Evolutionary conservation across 2,113 vertebrate genomes (phyloP).

Genomic region (Gobius niger): DNA sequence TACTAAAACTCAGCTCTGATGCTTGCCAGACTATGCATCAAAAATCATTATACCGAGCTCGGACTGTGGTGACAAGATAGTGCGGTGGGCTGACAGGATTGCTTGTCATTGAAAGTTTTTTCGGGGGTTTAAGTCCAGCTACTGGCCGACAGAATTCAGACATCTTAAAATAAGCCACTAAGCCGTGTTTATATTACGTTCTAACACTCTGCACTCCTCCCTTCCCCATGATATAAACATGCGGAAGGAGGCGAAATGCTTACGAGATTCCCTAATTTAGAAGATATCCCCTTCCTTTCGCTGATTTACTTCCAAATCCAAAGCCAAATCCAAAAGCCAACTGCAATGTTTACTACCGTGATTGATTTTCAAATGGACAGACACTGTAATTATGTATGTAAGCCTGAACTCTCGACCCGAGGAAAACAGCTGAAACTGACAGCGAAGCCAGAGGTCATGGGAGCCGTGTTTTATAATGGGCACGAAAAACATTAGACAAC

Average conservation of each 20-base stretch:
- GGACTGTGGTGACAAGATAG: conserved; percentile 8
- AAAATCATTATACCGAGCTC: conserved; percentile 5
- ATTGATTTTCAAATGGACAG: background rate
- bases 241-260: background rate
- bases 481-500: background rate
- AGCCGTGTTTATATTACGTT: conserved; percentile 1
- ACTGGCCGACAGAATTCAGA: conserved; percentile 7
- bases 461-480: background rate
- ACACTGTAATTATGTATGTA: background rate
- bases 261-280: background rate
- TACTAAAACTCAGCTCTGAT: conserved; percentile 1
- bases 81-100: background rate
- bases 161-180: conserved; percentile 13
- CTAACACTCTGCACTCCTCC: background rate
- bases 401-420: background rate
- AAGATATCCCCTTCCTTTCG: background rate
- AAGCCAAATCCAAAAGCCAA: background rate
- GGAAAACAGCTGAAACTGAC: background rate
- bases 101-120: conserved; percentile 10
- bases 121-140: conserved; percentile 1
- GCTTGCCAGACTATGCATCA: conserved; percentile 2
- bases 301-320: background rate
- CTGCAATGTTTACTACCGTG: background rate
- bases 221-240: background rate
- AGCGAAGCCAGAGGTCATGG: background rate